Evolutionary conservation across 2,113 vertebrate genomes (phyloP), one percentile per base, ranked within the genome.

Genomic region (Aphelocoma coerulescens): DNA sequence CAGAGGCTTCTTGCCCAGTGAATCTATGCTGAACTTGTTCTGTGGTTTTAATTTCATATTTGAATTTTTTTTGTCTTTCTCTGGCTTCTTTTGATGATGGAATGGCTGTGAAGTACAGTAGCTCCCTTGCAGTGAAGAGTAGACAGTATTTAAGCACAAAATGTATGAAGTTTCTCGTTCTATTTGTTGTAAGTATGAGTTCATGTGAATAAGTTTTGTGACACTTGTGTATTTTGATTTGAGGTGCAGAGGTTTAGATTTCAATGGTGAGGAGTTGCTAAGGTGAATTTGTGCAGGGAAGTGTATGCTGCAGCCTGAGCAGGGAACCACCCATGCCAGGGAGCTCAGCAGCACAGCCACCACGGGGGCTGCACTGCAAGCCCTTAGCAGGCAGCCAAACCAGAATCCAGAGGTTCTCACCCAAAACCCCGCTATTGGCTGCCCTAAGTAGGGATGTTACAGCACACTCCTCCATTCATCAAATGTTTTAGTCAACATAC

Each of bases 341-440:
- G 52, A 73, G 20, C 46, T 86, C 39, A 44, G 52, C 35, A 63
- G 61, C 59, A 33, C 8, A 16, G 43, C 33, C 27, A 5, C 28
- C 1, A 1, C 57, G 43, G 32, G 20, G 19, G 8, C 41, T 39
- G 14, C 1, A 0, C 37, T 37, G 6, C 4, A 20, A 51, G 17
- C 19, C 58, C 16, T 66, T 65, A 73, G 10, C 8, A 49, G 67
- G 24, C 37, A 80, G 62, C 16, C 88, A 55, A 78, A 46, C 18
- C 32, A 63, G 41, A 67, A 77, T 20, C 12, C 27, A 32, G 69
- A 62, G 19, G 30, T 22, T 3, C 15, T 81, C n/a, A 59, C 20
- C 24, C 62, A 54, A 67, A 79, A 35, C 55, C 24, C 32, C 19
- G 32, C 1, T 32, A 5, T 3, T 9, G 2, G 19, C 41, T 91